A percentile compares a stretch with the other conserved stretches of the same genome.
Conservation (phyloP, 2,113 vertebrate genomes). For the Andinoacara biseriatus region DNA sequence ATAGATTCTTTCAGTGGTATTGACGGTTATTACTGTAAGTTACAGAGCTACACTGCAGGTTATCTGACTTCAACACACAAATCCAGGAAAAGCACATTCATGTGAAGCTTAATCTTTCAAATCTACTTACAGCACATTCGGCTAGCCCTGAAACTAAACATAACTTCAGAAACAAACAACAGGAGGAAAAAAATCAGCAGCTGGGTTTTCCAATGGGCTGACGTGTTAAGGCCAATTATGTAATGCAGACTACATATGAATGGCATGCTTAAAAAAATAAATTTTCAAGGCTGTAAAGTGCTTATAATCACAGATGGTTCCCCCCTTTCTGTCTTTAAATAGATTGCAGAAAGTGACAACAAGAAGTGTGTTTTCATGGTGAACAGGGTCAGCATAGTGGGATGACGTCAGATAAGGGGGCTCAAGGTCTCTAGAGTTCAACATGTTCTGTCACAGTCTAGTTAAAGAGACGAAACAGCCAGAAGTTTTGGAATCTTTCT, state of each 20-base stretch:
- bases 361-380: slow-evolving; percentile 41
- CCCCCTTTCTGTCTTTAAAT: slow-evolving; percentile 12
- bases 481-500: background rate
- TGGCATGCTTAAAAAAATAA: background rate
- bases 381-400: slow-evolving; percentile 37
- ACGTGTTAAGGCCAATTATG: slow-evolving; percentile 14
- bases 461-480: background rate
- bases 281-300: slow-evolving; percentile 27
- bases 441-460: background rate
- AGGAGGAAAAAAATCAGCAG: slow-evolving; percentile 22
- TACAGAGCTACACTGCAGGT: slow-evolving; percentile 45
- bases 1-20: slow-evolving; percentile 36
- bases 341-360: slow-evolving; percentile 9
- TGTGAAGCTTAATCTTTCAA: slow-evolving; percentile 62
- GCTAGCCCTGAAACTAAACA: slow-evolving; percentile 32
- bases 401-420: slow-evolving; percentile 33
- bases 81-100: slow-evolving; percentile 79
- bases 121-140: slow-evolving; percentile 68
- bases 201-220: slow-evolving; percentile 14
- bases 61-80: slow-evolving; percentile 75
- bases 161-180: slow-evolving; percentile 8
- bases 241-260: background rate
- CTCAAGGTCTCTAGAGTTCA: slow-evolving; percentile 46
- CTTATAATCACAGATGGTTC: background rate
- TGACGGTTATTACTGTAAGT: slow-evolving; percentile 30